Evolutionary conservation across 2,888 invertebrate species (phyloP), one percentile per base, ranked within the genome.

Genomic region (Cheilosia grossa): DNA sequence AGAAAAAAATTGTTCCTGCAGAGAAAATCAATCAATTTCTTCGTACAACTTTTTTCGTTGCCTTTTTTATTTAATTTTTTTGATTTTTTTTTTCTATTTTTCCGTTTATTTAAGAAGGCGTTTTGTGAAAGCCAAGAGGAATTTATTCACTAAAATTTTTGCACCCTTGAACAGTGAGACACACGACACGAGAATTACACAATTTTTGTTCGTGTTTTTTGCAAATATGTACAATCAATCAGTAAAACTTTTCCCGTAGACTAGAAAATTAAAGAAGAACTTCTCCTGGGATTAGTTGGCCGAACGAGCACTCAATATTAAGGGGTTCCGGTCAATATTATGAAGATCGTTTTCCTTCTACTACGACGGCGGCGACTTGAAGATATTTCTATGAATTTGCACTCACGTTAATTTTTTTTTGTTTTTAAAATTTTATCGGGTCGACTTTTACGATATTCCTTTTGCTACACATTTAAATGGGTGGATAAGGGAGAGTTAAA

Each of bases 1-100:
- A 75, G 58, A 54, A 66, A 53, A 74, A 70, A 74, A 56, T 81
- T 56, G 53, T 81, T 77, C 75, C 72, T 85, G 79, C 75, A 44
- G 70, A 85, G 74, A 81, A 85, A 85, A 85, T 85, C 85, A 85
- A 85, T 85, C 85, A 85, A 85, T 85, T 85, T 72, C 72, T 81
- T 80, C 74, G 69, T 80, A 69, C 64, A 74, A 74, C 69, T 74
- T 83, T 82, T 87, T 78, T 67, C 82, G 70, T 59, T 87, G 66
- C 40, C 59, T 63, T 47, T 44, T 78, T 70, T 37, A 42, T 58
- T 47, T 19, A 17, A 47, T 17, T 47, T 47, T 17, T 47, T 44
- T 3, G 7, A 73, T 67, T 79, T 44, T 15, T 15, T 15, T 66
- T 78, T 79, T 70, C 6, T 9, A 9, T 79, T 30, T 47, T 63